phyloP scores from a whole-genome alignment of 1,140 invertebrate genomes.

The Prorops nasuta region DNA sequence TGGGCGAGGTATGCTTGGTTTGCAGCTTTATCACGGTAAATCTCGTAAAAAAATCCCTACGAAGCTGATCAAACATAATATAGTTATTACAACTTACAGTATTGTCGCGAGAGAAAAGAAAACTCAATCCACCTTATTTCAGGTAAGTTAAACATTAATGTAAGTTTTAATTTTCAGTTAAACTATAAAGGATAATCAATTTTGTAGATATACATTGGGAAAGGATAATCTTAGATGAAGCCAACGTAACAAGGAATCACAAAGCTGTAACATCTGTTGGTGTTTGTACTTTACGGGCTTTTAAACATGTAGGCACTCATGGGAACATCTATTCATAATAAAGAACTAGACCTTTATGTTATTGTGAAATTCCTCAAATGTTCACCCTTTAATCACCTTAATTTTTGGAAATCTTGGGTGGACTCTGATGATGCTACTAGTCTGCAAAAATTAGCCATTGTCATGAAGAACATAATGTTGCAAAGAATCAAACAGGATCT shows the following conservation, averaged over 20 bases:
- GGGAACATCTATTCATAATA: slow-evolving; percentile 95
- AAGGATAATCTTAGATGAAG: slow-evolving; percentile 90
- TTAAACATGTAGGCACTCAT: slow-evolving; percentile 82
- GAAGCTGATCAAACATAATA: slow-evolving; percentile 63
- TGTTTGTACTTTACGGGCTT: slow-evolving; percentile 64
- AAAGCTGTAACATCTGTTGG: slow-evolving; percentile 73
- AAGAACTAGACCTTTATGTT: slow-evolving; percentile 84
- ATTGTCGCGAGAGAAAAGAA: slow-evolving; percentile 63
- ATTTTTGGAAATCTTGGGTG: slow-evolving; percentile 65
- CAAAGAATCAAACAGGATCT: slow-evolving; percentile 81
- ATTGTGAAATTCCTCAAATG: slow-evolving; percentile 82
- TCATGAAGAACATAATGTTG: slow-evolving; percentile 80
- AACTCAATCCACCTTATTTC: slow-evolving; percentile 20
- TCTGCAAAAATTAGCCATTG: slow-evolving; percentile 69
- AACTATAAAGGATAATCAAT: not conserved
- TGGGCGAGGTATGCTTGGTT: slow-evolving; percentile 61
- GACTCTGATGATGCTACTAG: slow-evolving; percentile 74
- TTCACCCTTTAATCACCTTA: slow-evolving; percentile 82
- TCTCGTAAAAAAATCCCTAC: slow-evolving; percentile 67
- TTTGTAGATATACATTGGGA: slow-evolving; percentile 72
- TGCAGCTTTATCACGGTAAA: slow-evolving; percentile 78
- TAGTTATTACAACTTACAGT: slow-evolving; percentile 79
- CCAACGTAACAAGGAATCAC: slow-evolving; percentile 85
- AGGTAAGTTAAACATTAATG: slow-evolving; percentile 27
- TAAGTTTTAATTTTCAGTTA: not conserved